These are phyloP conservation scores for Distichodus sexfasciatus DNA, from an alignment of 2,797 vertebrate genomes.

Conservation along the genomic window DNA sequence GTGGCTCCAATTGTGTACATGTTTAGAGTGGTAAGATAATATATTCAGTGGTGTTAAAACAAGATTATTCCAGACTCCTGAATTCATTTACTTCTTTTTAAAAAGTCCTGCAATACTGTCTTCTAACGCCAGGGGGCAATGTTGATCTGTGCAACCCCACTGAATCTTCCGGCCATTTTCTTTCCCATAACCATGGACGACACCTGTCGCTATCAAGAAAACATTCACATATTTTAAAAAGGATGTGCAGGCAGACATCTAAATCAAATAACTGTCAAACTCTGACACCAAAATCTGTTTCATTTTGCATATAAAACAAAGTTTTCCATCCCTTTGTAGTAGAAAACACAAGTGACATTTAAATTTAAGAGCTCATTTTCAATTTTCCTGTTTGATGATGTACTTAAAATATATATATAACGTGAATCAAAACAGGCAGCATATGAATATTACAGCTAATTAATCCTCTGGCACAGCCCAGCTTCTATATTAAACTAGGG, in stretches of 20 bases:
- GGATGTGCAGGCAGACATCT: constrained; percentile 36
- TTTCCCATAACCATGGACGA: constrained; percentile 25
- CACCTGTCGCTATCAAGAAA: constrained; percentile 50
- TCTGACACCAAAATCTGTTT: constrained; percentile 25
- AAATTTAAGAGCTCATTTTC: constrained; percentile 7
- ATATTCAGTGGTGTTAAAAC: background rate
- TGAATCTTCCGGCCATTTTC: background rate
- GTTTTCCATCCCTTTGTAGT: constrained; percentile 3
- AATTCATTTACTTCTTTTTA: background rate
- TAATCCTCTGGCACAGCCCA: constrained; percentile 3
- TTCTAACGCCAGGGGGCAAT: constrained; percentile 63
- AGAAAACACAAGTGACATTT: background rate
- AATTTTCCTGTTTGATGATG: constrained; percentile 16
- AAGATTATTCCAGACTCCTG: background rate
- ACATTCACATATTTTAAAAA: constrained; percentile 38
- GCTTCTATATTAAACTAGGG: constrained; percentile 1
- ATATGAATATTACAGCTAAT: constrained; percentile 8
- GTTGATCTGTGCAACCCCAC: constrained; percentile 52
- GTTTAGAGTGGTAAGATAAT: background rate
- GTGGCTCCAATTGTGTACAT: background rate
- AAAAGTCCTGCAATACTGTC: background rate
- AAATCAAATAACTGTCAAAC: constrained; percentile 45
- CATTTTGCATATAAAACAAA: constrained; percentile 18
- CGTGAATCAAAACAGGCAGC: background rate
- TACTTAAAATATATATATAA: constrained; percentile 10